A percentile compares a stretch with the other conserved stretches of the same genome.
Evolutionary conservation across 2,888 invertebrate genomes (phyloP).

Genomic region (Rhogogaster chlorosoma): DNA sequence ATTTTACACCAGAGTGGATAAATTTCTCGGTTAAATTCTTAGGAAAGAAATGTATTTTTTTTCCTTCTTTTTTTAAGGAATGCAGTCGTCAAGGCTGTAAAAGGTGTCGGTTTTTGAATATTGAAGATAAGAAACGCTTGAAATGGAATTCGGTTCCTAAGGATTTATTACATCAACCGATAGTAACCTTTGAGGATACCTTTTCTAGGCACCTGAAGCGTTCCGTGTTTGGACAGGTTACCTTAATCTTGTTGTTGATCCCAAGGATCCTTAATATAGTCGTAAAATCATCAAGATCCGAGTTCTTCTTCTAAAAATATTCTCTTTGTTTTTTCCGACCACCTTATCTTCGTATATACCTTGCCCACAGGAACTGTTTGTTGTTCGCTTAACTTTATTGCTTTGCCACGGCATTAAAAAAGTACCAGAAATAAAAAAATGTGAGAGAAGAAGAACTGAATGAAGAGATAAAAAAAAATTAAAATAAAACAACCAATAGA

Average conservation of each 20-base stretch:
- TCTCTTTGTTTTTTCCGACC: conserved; percentile 40
- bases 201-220: conserved; percentile 24
- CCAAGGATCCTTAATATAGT: conserved; percentile 43
- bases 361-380: conserved; percentile 18
- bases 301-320: conserved; percentile 26
- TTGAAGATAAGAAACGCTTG: conserved; percentile 30
- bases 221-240: conserved; percentile 47
- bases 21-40: neutral
- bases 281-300: conserved; percentile 40
- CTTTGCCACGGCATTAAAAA: neutral
- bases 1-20: neutral
- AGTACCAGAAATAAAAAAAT: neutral
- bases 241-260: conserved; percentile 43
- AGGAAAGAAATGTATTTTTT: neutral
- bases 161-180: conserved; percentile 43
- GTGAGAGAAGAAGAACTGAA: neutral
- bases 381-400: conserved; percentile 27
- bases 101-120: conserved; percentile 44
- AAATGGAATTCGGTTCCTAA: conserved; percentile 44
- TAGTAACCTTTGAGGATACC: conserved; percentile 39
- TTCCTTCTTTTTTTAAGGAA: neutral
- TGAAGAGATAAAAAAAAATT: neutral
- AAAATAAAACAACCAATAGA: neutral
- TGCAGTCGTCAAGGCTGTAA: conserved; percentile 40
- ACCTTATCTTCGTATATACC: conserved; percentile 36